Evolutionary conservation across 2,888 invertebrate genomes (phyloP), one percentile per base, ranked within the genome.

Genomic region (Coleophora flavipennella): DNA sequence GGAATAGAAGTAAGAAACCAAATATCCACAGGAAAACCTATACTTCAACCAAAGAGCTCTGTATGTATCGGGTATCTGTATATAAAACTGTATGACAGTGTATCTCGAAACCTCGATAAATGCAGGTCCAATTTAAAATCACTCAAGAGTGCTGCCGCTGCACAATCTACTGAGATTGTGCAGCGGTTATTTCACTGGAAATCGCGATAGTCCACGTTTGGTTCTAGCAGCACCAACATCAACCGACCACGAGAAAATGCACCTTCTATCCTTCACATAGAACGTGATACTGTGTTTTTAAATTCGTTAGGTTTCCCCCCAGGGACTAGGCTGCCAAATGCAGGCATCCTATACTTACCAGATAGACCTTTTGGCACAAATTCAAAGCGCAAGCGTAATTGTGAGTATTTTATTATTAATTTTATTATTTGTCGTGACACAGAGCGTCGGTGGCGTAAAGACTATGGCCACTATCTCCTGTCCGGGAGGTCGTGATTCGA

Each of bases 181-280:
- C n/a, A n/a, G n/a, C n/a, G n/a, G n/a, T n/a, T n/a, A n/a, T n/a
- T n/a, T 59, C 44, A 43, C 38, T 35, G 35, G 38, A 57, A 57
- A 73, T 72, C 67, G 53, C 55, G 74, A 74, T 72, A 68, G 63
- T 54, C 52, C 62, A 52, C 59, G 65, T 62, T 63, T 57, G 60
- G 60, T 51, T 42, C 38, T 44, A 39, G 43, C 44, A 42, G 45
- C 9, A 8, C 31, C 13, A 6, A 11, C 11, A 29, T 8, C 9
- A 13, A 7, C 2, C 10, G 10, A 10, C 13, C 13, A 25, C 29
- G 12, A n/a, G 34, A 29, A 11, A 26, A 20, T 20, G 20, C 20
- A 20, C 20, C 20, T 20, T 20, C 20, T 20, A 6, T 20, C 27
- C 50, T 50, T 62, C 70, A 31, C 8, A 31, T 11, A 31, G n/a